Percentiles rank a stretch among this genome's conserved stretches.
Conservation (phyloP, 2,113 vertebrate genomes). For the Ptilonorhynchus violaceus region DNA sequence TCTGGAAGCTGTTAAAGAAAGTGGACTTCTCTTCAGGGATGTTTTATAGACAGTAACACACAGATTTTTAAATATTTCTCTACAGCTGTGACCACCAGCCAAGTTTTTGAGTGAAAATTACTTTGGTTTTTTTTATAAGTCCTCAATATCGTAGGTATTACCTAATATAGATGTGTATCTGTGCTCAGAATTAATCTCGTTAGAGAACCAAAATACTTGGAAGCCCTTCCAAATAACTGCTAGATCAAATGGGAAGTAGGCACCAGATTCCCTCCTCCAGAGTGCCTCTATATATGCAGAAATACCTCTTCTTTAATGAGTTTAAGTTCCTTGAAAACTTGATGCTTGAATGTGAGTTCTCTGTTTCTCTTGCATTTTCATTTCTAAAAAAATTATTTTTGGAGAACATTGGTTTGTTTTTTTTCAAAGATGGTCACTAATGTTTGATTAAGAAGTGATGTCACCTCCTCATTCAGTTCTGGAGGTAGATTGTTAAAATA, state of each 20-base stretch:
- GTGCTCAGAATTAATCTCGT: not conserved
- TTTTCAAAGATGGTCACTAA: not conserved
- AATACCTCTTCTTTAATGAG: not conserved
- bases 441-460: not conserved
- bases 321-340: not conserved
- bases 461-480: not conserved
- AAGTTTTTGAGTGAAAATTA: not conserved
- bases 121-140: not conserved
- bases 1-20: not conserved
- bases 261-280: not conserved
- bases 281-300: not conserved
- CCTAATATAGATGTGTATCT: not conserved
- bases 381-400: not conserved
- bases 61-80: not conserved
- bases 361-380: not conserved
- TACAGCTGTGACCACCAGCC: not conserved
- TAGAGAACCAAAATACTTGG: not conserved
- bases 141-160: not conserved
- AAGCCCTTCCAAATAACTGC: not conserved
- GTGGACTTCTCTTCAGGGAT: not conserved
- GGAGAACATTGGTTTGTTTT: not conserved
- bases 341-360: not conserved
- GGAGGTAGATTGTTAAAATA: not conserved
- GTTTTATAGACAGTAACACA: not conserved
- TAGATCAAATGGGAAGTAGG: not conserved